Percentiles rank a stretch among this genome's conserved stretches.
phyloP scores from a whole-genome alignment of 2,888 invertebrate genomes.

The Epinotia demarniana region DNA sequence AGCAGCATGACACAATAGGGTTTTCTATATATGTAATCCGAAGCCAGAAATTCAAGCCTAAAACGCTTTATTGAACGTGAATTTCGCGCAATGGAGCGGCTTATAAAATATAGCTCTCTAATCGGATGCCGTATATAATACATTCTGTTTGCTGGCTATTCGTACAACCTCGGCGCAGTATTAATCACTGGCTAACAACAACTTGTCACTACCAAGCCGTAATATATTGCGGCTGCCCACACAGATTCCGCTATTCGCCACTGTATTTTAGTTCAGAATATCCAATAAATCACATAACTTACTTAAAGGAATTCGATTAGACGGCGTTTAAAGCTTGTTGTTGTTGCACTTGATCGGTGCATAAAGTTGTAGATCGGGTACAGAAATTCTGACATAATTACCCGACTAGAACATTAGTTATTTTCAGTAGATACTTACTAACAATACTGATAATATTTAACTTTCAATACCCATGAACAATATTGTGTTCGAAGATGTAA shows the following conservation, averaged over 20 bases:
- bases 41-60: neutral
- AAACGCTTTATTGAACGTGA: neutral
- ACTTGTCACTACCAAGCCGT: constrained; percentile 45
- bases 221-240: constrained; percentile 41
- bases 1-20: too few relatives aligned
- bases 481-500: too few relatives aligned
- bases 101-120: constrained; percentile 8
- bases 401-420: too few relatives aligned
- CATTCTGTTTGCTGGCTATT: constrained; percentile 4
- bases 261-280: constrained; percentile 33
- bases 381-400: neutral
- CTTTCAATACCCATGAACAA: too few relatives aligned
- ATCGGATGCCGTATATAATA: constrained; percentile 17
- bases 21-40: neutral
- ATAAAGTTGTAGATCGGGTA: neutral
- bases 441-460: too few relatives aligned
- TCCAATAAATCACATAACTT: constrained; percentile 9
- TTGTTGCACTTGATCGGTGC: neutral
- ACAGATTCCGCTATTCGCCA: constrained; percentile 32
- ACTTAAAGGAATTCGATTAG: constrained; percentile 11
- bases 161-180: constrained; percentile 26
- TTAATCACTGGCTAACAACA: constrained; percentile 42
- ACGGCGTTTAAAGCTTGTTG: neutral
- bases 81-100: neutral
- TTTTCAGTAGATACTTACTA: too few relatives aligned